Percentiles rank a stretch among this genome's conserved stretches.
These are phyloP conservation scores for Antrozous pallidus DNA, from an alignment of 2,797 vertebrate species.

Conservation along the genomic window DNA sequence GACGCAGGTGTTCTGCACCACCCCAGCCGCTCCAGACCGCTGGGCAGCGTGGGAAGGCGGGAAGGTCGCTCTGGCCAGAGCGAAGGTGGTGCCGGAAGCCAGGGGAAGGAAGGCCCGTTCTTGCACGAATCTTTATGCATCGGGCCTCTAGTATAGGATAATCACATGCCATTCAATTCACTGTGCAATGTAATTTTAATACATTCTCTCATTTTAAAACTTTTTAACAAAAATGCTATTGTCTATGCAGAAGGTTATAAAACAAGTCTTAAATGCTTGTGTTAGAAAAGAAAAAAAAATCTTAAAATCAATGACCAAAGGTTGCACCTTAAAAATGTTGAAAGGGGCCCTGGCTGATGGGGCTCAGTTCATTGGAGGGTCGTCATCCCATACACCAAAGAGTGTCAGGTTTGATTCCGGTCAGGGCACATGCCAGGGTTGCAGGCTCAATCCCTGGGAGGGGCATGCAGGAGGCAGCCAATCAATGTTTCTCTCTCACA, in stretches of 20 bases:
- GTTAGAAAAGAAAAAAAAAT: not conserved
- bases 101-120: too few species aligned
- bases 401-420: not conserved
- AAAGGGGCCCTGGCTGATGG: not conserved
- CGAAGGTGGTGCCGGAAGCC: too few species aligned
- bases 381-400: not conserved
- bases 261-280: not conserved
- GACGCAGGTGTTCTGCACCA: too few species aligned
- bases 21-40: too few species aligned
- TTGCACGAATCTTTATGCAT: too few species aligned
- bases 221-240: not conserved
- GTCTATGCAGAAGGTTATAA: not conserved
- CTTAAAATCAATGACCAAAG: not conserved
- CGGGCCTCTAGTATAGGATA: not conserved
- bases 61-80: too few species aligned
- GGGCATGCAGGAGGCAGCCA: not conserved
- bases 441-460: not conserved
- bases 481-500: not conserved
- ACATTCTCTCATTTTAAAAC: not conserved
- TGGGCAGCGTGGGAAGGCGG: too few species aligned
- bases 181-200: not conserved
- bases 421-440: not conserved
- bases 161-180: not conserved
- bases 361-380: not conserved
- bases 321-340: not conserved